Base-by-base conservation (phyloP, 2,113 vertebrate genomes). In the Capra hircus region DNA sequence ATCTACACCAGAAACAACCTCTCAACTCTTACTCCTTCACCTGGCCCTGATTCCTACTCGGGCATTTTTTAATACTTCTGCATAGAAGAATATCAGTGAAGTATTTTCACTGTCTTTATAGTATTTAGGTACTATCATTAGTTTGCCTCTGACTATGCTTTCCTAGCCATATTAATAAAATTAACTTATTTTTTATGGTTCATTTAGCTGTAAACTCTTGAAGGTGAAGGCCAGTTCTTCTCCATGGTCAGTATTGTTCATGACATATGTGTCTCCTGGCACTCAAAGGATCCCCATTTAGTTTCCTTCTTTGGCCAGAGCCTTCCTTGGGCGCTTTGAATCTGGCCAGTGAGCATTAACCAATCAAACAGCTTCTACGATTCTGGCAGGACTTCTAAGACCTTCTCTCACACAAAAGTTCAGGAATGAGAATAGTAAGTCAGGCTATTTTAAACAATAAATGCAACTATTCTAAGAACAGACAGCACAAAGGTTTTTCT, bases 401-500 rank as follows among this genome's bases (percentile, higher is more conserved):
- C 27, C 86, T 80, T 10, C 80, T 10, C 80, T 90, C 33, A 67
- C 6, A 82, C 7, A 64, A 12, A 87, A 93, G 81, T 86, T 92
- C 53, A 90, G 64, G 30, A 97, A 95, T 48, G 59, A 96, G 74
- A 94, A 84, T 78, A 77, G 45, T 59, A 59, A 33, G 30, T 80
- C 52, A 91, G 36, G 5, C 8, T 64, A 53, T 85, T 94, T 91
- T 93, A 88, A 93, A 94, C 36, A 81, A 91, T 82, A 93, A 91
- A 90, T 19, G 25, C 13, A 90, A 82, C 64, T 91, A 5, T 93
- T 94, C 60, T 92, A 91, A 71, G 28, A 82, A 83, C 4, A 96
- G 74, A 81, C 28, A 95, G 83, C 48, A 40, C 7, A 80, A 40
- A 52, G 48, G 2, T 74, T 89, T 93, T 90, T 78, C n/a, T 77